phyloP scores from a whole-genome alignment of 2,797 vertebrate genomes.

The Centropyge bicolor region DNA sequence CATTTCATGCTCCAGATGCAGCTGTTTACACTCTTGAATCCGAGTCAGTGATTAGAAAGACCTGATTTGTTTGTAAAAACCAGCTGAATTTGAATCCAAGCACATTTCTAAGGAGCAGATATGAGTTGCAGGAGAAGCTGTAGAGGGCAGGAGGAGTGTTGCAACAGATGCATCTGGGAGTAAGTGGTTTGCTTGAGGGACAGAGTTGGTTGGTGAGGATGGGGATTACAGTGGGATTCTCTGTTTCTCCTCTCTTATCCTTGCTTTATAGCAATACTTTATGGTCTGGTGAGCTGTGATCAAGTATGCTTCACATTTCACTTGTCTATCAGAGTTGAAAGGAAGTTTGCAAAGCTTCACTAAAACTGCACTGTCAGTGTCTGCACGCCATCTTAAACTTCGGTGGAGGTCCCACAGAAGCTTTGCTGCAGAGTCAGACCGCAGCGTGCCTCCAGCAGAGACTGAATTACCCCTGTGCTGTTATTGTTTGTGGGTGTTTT shows the following conservation, averaged over 20 bases:
- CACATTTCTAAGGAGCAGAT: slow-evolving; percentile 2
- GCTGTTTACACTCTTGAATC: slow-evolving; percentile 1
- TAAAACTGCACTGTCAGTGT: slow-evolving; percentile 27
- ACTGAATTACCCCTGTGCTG: slow-evolving; percentile 51
- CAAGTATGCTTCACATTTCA: slow-evolving; percentile 9
- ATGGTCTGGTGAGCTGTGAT: background rate
- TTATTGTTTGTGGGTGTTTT: slow-evolving; percentile 44
- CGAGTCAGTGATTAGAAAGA: background rate
- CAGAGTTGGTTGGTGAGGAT: background rate
- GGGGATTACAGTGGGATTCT: background rate
- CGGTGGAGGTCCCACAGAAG: slow-evolving; percentile 21
- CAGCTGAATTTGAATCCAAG: background rate
- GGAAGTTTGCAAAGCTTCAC: slow-evolving; percentile 21
- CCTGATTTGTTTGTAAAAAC: background rate
- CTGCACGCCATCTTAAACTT: slow-evolving; percentile 20
- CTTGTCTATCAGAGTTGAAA: slow-evolving; percentile 2
- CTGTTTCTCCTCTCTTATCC: slow-evolving; percentile 1
- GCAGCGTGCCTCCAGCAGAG: slow-evolving; percentile 43
- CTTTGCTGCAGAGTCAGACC: slow-evolving; percentile 44
- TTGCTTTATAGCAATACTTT: background rate
- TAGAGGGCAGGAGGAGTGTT: background rate
- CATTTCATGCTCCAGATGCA: background rate
- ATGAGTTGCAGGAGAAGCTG: background rate
- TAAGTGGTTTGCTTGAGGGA: slow-evolving; percentile 1
- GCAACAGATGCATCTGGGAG: slow-evolving; percentile 6